Base-by-base conservation (phyloP, 2,888 invertebrate species). In the Synergus umbraculus region DNA sequence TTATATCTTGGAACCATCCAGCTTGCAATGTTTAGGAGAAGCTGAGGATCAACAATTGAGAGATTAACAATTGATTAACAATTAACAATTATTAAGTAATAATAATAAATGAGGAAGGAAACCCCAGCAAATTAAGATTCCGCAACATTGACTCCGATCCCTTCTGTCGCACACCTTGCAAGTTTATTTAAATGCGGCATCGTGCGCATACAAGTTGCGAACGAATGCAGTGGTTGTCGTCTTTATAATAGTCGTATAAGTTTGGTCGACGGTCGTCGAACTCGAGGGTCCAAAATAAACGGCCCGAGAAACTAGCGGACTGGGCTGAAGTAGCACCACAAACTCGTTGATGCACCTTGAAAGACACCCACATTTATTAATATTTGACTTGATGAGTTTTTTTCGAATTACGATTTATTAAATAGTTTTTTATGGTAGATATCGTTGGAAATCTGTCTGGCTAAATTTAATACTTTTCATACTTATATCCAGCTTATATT, bases 271-370 rank as follows among this genome's bases (percentile, higher is more conserved):
- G 84, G 84, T 82, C 83, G 82, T 82, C 83, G 83, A 83, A 83
- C 83, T 82, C 83, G 78, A 76, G 77, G 54, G 81, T 83, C 84
- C 84, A 82, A 84, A 84, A 84, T 84, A 84, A 84, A 83, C 82
- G 82, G 79, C 73, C 82, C 81, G 78, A 58, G 81, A 80, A 81
- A 80, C 81, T 80, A 82, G 81, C 76, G 80, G 82, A 81, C 83
- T 79, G 81, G 5, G 37, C 37, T 5, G 37, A 37, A 37, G 37
- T 37, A 37, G 37, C 37, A 80, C 79, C 81, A 78, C 83, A 66
- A 79, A 81, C 80, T 83, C 83, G 79, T 80, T 81, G 83, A 80
- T 80, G 80, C 80, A 83, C 83, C 81, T 83, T 81, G 82, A 78
- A 81, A 79, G 79, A 81, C 80, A 78, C 81, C 81, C 81, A 81